Conservation (phyloP, 2,797 vertebrate genomes). For the Takifugu rubripes region DNA sequence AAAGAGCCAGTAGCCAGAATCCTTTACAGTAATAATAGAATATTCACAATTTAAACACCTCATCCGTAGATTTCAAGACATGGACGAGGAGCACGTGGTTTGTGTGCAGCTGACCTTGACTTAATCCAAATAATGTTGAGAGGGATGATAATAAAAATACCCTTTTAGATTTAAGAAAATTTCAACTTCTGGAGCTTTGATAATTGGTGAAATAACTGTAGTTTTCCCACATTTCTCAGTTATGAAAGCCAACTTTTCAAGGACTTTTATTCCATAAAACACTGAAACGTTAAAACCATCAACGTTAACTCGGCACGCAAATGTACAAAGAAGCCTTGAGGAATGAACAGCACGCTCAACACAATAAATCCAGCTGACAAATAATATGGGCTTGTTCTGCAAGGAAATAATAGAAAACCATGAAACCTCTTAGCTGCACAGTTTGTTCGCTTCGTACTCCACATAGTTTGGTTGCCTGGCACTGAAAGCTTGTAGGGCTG, state of each 20-base stretch:
- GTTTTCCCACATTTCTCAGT: not conserved
- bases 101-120: too few relatives aligned
- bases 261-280: constrained; percentile 45
- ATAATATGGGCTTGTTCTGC: constrained; percentile 44
- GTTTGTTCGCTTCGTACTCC: constrained; percentile 93
- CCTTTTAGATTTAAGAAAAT: too few relatives aligned
- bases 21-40: too few relatives aligned
- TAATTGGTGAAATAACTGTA: not conserved
- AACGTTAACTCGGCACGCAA: constrained; percentile 68
- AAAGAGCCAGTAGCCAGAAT: too few relatives aligned
- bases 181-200: not conserved
- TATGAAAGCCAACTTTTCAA: constrained; percentile 8
- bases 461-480: constrained; percentile 88
- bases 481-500: constrained; percentile 90
- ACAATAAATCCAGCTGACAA: constrained; percentile 61
- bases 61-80: too few relatives aligned
- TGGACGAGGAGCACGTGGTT: too few relatives aligned
- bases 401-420: constrained; percentile 59
- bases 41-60: too few relatives aligned
- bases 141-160: too few relatives aligned
- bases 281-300: constrained; percentile 58
- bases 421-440: constrained; percentile 87
- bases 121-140: too few relatives aligned
- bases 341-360: constrained; percentile 68
- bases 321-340: constrained; percentile 67